These are phyloP conservation scores for Polylopha cassiicola DNA, from an alignment of 2,888 invertebrate species.

Conservation along the genomic window DNA sequence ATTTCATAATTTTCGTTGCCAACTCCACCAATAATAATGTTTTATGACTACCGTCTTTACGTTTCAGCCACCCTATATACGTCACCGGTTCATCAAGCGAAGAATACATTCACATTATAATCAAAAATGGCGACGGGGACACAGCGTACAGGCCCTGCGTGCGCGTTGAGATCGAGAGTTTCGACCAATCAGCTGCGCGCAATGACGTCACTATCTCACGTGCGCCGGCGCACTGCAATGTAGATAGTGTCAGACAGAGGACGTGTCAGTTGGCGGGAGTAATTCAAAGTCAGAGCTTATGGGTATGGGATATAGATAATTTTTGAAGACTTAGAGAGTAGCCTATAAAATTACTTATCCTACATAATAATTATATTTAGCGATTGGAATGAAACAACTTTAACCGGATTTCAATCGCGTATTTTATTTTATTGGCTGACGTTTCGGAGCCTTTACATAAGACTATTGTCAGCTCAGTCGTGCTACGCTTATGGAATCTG, in stretches of 20 bases:
- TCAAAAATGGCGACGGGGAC: conserved; percentile 41
- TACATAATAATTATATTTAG: too few species aligned
- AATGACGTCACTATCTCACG: conserved; percentile 26
- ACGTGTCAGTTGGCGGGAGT: conserved; percentile 18
- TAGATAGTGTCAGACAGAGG: not conserved
- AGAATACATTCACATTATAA: conserved; percentile 28
- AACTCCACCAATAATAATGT: too few species aligned
- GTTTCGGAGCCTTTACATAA: too few species aligned
- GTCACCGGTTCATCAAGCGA: conserved; percentile 38
- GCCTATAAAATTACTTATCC: too few species aligned
- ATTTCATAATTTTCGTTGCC: too few species aligned
- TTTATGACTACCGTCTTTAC: not conserved
- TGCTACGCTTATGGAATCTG: too few species aligned
- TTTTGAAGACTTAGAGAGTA: too few species aligned
- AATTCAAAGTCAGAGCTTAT: conserved; percentile 12
- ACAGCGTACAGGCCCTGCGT: conserved; percentile 48
- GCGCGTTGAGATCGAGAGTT: conserved; percentile 28
- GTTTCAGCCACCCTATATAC: conserved; percentile 29
- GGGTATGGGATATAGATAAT: conserved; percentile 16
- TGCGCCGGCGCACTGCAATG: conserved; percentile 22
- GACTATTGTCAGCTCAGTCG: too few species aligned
- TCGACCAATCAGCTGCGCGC: conserved; percentile 35
- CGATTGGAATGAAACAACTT: too few species aligned
- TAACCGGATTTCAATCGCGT: too few species aligned
- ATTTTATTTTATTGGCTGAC: too few species aligned